Percentiles rank a stretch among this genome's conserved stretches.
phyloP scores from a whole-genome alignment of 2,113 vertebrate genomes.

The Pionites leucogaster region DNA sequence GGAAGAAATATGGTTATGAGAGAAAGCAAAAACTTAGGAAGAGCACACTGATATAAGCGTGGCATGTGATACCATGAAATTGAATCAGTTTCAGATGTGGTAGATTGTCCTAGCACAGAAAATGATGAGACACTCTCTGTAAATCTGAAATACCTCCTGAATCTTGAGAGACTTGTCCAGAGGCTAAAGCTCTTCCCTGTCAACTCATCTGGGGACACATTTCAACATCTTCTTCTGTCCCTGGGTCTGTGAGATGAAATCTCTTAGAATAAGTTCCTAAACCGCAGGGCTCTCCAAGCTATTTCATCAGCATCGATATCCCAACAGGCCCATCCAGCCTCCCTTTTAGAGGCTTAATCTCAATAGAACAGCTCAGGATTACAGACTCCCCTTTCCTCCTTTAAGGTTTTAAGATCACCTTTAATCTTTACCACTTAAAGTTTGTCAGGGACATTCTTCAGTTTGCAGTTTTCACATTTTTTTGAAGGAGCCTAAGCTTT shows the following conservation, averaged over 20 bases:
- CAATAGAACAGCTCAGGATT: neutral
- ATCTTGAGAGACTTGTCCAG: neutral
- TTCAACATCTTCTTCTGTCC: neutral
- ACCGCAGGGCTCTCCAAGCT: neutral
- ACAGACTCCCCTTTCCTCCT: neutral
- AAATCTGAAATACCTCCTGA: neutral
- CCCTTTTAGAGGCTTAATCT: neutral
- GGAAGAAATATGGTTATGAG: slow-evolving; percentile 17
- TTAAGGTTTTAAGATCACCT: neutral
- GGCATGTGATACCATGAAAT: slow-evolving; percentile 28
- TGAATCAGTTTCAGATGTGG: slow-evolving; percentile 44
- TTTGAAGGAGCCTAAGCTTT: neutral
- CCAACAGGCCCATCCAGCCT: neutral
- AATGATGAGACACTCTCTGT: neutral
- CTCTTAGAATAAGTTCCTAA: neutral
- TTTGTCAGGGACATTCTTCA: neutral
- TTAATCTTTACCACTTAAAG: neutral
- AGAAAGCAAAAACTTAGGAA: slow-evolving; percentile 3
- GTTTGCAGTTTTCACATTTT: neutral
- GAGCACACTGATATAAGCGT: neutral
- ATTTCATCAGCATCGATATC: neutral
- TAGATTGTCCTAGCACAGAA: neutral
- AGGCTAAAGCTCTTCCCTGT: neutral
- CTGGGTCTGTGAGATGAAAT: neutral
- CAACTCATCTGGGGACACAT: neutral